Evolutionary conservation across 2,797 vertebrate genomes (phyloP).

Genomic region (Cyprinodon diabolis): DNA sequence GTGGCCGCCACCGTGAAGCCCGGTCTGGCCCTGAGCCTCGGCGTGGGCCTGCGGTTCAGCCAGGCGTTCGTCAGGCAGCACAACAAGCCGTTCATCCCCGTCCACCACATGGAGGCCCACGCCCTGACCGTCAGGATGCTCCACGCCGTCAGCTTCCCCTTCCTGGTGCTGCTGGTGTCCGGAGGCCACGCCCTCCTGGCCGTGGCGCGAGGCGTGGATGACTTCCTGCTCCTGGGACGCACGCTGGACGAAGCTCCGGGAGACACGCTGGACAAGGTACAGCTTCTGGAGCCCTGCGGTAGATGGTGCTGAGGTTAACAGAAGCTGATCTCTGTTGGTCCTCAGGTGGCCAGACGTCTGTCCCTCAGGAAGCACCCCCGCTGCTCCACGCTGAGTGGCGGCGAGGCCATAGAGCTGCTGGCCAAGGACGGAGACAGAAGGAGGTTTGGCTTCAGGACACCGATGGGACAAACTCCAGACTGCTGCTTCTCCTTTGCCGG

Average conservation of each 20-base stretch:
- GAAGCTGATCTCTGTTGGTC: slow-evolving; percentile 11
- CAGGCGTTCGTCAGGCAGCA: slow-evolving; percentile 79
- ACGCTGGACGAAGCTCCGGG: slow-evolving; percentile 90
- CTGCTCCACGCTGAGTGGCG: slow-evolving; percentile 88
- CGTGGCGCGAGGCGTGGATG: slow-evolving; percentile 85
- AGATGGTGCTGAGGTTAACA: neutral
- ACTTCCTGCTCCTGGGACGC: slow-evolving; percentile 93
- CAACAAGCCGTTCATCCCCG: slow-evolving; percentile 90
- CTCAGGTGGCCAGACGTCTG: slow-evolving; percentile 90
- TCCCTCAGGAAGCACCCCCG: slow-evolving; percentile 85
- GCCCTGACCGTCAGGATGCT: slow-evolving; percentile 91
- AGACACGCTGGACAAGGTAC: slow-evolving; percentile 93
- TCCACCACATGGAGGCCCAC: slow-evolving; percentile 99
- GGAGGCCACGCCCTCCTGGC: slow-evolving; percentile 94
- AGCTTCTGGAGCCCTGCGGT: neutral
- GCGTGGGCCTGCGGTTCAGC: slow-evolving; percentile 88
- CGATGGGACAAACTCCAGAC: slow-evolving; percentile 84
- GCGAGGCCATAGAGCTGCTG: slow-evolving; percentile 90
- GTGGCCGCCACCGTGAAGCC: slow-evolving; percentile 92
- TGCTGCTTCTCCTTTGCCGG: slow-evolving; percentile 95
- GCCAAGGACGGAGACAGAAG: slow-evolving; percentile 82
- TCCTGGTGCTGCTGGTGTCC: slow-evolving; percentile 92
- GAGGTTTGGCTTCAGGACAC: slow-evolving; percentile 77
- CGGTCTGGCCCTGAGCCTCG: slow-evolving; percentile 90
- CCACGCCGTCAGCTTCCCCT: slow-evolving; percentile 86